Evolutionary conservation across 2,888 invertebrate genomes (phyloP).

Genomic region (Troides aeacus): DNA sequence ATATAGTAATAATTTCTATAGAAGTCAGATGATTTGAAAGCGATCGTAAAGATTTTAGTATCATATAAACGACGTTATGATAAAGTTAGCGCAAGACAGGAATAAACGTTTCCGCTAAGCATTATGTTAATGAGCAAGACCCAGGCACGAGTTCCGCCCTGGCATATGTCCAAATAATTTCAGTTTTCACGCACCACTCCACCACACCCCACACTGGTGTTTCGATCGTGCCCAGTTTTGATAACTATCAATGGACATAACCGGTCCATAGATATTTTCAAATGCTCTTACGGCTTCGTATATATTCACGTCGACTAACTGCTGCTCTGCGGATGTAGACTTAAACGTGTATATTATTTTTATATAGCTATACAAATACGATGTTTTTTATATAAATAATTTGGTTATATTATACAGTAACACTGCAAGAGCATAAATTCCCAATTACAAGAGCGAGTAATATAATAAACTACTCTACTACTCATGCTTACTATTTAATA

Average conservation of each 20-base stretch:
- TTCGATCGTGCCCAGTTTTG: slow-evolving; percentile 27
- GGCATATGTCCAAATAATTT: slow-evolving; percentile 46
- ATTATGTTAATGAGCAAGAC: slow-evolving; percentile 35
- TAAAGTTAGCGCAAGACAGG: slow-evolving; percentile 2
- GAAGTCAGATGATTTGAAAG: too few species aligned
- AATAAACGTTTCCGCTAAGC: slow-evolving; percentile 28
- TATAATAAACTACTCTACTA: too few species aligned
- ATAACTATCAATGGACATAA: slow-evolving; percentile 21
- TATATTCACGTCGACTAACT: background rate
- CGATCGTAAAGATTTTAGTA: too few species aligned
- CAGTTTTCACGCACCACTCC: slow-evolving; percentile 42
- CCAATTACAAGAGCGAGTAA: too few species aligned
- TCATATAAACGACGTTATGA: background rate
- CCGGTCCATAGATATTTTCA: slow-evolving; percentile 6
- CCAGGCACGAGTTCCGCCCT: slow-evolving; percentile 31
- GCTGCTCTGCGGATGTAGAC: too few species aligned
- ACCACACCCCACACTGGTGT: slow-evolving; percentile 26
- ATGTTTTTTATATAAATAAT: too few species aligned
- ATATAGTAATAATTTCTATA: too few species aligned
- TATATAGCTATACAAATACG: too few species aligned
- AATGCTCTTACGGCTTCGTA: background rate
- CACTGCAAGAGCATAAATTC: too few species aligned
- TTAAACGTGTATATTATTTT: too few species aligned
- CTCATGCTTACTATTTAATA: too few species aligned
- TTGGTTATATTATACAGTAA: too few species aligned